Evolutionary conservation across 1,140 invertebrate species (phyloP), one percentile per base, ranked within the genome.

Genomic region (Matsumurasca onukii): DNA sequence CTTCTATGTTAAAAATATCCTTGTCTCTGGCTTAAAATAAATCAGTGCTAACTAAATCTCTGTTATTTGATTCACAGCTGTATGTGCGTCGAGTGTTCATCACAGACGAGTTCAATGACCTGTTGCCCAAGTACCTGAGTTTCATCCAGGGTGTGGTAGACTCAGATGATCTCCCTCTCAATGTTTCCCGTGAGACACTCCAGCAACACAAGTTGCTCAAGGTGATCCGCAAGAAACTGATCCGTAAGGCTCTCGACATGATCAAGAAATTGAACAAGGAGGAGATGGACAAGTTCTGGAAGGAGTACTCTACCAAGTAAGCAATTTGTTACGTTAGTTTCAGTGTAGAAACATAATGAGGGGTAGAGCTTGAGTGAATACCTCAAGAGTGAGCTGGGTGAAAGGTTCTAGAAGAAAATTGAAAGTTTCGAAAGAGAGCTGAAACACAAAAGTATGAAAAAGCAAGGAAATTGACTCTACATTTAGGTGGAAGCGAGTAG

Each of bases 121-220:
- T 99, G 90, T 95, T 99, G 90, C 98, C 98, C 61, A 98, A 96
- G 79, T 99, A 99, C 78, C 83, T 99, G 69, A 90, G 85, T 61
- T 99, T 99, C 78, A 86, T 98, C 64, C 88, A 91, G 72, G 98
- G 98, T 75, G 91, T 99, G 70, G 98, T 99, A 29, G 98, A 99
- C 81, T 98, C 95, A n/a, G 98, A 99, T 81, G 98, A 99, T 84
- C 82, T 99, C 67, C 98, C 98, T 2, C 82, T 99, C 63, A 99
- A 99, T 80, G 98, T 99, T 17, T 98, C 95, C 0, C 88, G 98
- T 73, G 98, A 99, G 83, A 99, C 93, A 34, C 84, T 99, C 0
- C 98, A 99, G 79, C 98, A 99, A 79, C 95, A 98, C 82, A 99
- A 99, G 80, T 87, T 99, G 0, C 92, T 99, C 69, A 99, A 99